phyloP scores from a whole-genome alignment of 2,113 vertebrate genomes.

The Antigone vipio region DNA sequence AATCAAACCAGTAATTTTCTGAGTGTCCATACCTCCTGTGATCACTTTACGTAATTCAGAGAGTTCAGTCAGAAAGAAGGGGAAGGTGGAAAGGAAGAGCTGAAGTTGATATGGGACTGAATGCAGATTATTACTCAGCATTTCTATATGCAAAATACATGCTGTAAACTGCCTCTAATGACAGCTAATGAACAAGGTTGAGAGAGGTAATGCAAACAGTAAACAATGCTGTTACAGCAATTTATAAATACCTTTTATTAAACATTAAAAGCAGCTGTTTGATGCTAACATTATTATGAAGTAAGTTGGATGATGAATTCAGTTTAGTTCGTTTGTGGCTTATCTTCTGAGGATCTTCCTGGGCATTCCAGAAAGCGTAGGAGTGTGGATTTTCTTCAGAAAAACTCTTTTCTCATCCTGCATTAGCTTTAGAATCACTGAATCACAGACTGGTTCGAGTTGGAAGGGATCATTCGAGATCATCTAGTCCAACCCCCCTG shows the following conservation, averaged over 20 bases:
- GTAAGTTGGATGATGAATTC: neutral
- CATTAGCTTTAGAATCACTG: neutral
- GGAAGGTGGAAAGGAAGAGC: neutral
- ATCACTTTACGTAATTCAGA: neutral
- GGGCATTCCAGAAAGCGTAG: neutral
- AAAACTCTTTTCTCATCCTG: neutral
- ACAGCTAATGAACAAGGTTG: slow-evolving; percentile 36
- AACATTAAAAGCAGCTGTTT: slow-evolving; percentile 58
- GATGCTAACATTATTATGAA: neutral
- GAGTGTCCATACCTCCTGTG: neutral
- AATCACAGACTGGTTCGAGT: neutral
- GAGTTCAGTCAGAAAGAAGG: neutral
- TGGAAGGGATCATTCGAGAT: neutral
- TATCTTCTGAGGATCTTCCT: neutral
- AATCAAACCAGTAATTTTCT: neutral
- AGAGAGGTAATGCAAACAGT: slow-evolving; percentile 7
- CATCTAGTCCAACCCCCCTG: neutral
- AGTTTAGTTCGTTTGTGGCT: neutral
- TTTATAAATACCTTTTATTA: slow-evolving; percentile 53
- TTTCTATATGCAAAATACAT: neutral
- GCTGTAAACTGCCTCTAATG: slow-evolving; percentile 17
- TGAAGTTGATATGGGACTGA: neutral
- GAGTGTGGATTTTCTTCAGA: neutral
- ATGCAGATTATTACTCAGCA: neutral
- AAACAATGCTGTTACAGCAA: slow-evolving; percentile 32